These are phyloP conservation scores for Leistus spinibarbis DNA, from an alignment of 2,888 invertebrate species.

Conservation along the genomic window DNA sequence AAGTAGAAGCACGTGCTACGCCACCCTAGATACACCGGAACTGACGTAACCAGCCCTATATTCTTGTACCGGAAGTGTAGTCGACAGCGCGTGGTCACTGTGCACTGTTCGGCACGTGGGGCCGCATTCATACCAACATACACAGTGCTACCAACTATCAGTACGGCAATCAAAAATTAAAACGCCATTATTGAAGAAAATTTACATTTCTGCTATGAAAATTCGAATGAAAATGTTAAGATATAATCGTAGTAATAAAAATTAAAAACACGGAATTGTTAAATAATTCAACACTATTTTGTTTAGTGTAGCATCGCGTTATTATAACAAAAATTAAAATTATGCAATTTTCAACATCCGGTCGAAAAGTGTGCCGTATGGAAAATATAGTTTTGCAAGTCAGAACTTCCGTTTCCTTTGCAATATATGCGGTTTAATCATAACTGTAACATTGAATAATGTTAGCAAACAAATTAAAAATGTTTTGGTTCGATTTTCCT, in stretches of 20 bases:
- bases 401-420: conserved; percentile 30
- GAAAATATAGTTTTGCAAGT: conserved; percentile 13
- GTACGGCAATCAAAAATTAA: neutral
- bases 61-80: conserved; percentile 17
- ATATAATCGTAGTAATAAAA: too few relatives aligned
- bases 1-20: neutral
- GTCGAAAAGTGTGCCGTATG: neutral
- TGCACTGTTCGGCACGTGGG: neutral
- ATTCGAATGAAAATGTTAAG: too few relatives aligned
- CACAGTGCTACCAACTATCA: neutral
- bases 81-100: conserved; percentile 16
- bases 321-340: neutral
- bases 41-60: conserved; percentile 1
- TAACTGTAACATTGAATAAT: conserved; percentile 2
- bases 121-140: neutral
- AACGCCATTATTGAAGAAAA: neutral
- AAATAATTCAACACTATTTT: neutral
- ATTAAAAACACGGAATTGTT: neutral
- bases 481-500: conserved; percentile 4
- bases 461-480: conserved; percentile 6
- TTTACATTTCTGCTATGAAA: neutral
- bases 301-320: neutral
- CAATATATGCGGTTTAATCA: conserved; percentile 17
- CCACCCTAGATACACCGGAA: neutral
- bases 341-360: conserved; percentile 10